Percentiles rank a stretch among this genome's conserved stretches.
Evolutionary conservation across 2,888 invertebrate species (phyloP).

Genomic region (Hesperia comma): DNA sequence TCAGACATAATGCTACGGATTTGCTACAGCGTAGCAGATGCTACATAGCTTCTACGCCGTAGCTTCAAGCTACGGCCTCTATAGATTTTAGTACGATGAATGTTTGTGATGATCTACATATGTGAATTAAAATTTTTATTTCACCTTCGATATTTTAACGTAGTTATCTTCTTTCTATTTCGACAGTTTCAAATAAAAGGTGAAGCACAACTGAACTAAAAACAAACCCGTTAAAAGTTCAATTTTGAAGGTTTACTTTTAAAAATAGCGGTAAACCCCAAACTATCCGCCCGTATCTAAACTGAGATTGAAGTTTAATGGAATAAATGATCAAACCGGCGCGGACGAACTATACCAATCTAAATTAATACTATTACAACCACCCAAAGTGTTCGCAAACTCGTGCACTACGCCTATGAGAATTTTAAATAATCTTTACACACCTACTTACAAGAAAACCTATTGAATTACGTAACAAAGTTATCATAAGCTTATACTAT

Average conservation of each 20-base stretch:
- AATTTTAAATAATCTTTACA: conserved; percentile 39
- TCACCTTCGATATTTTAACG: not conserved
- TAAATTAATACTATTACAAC: conserved; percentile 61
- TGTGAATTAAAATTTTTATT: no score
- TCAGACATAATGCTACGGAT: not conserved
- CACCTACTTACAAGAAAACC: conserved; percentile 24
- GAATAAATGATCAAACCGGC: conserved; percentile 69
- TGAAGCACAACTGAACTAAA: not conserved
- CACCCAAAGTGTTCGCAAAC: conserved; percentile 46
- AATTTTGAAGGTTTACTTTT: not conserved
- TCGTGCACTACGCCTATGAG: conserved; percentile 40
- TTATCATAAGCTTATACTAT: not conserved
- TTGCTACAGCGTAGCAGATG: conserved; percentile 28
- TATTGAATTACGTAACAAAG: conserved; percentile 10
- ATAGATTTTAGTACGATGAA: not conserved
- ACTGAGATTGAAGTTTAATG: conserved; percentile 63
- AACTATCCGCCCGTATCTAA: conserved; percentile 21
- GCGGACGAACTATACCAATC: conserved; percentile 48
- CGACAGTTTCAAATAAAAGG: no score
- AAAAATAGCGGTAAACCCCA: not conserved
- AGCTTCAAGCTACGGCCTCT: not conserved
- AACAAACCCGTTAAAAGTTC: not conserved
- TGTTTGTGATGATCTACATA: no score
- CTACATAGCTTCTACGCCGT: conserved; percentile 26
- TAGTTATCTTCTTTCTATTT: not conserved